A percentile compares a stretch with the other conserved stretches of the same genome.
phyloP scores from a whole-genome alignment of 1,140 invertebrate species.

The Cherax quadricarinatus region DNA sequence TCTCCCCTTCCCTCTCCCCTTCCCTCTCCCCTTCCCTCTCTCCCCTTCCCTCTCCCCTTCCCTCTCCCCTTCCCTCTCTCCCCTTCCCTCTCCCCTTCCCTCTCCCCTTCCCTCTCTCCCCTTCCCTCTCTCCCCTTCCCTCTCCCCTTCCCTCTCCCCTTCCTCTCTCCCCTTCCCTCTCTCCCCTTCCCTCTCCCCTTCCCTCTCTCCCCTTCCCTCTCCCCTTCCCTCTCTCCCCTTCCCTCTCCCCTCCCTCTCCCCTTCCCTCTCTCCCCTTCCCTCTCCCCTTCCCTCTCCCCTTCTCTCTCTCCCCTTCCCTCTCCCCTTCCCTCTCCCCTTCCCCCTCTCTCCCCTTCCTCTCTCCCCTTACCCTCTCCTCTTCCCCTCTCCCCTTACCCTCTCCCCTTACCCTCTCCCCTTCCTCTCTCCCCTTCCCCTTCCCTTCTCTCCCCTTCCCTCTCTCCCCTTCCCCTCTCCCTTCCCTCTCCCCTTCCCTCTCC shows the following conservation, averaged over 20 bases:
- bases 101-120: background rate
- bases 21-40: too few relatives aligned
- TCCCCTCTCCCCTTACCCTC: too few relatives aligned
- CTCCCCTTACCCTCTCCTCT: too few relatives aligned
- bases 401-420: too few relatives aligned
- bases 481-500: background rate
- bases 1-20: too few relatives aligned
- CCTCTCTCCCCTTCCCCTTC: background rate
- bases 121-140: too few relatives aligned
- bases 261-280: background rate
- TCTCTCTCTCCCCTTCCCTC: background rate
- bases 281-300: background rate
- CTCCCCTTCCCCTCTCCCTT: background rate
- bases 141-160: background rate
- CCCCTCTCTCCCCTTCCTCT: background rate
- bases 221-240: background rate
- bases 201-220: too few relatives aligned
- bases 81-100: too few relatives aligned
- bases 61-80: too few relatives aligned
- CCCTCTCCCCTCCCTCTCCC: background rate
- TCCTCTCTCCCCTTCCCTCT: conserved; percentile 1
- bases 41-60: too few relatives aligned
- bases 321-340: background rate
- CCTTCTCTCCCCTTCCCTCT: background rate
- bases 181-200: background rate